These are phyloP conservation scores for Caenorhabditis sulstoni DNA, from an alignment of 2,888 invertebrate genomes.

Conservation along the genomic window DNA sequence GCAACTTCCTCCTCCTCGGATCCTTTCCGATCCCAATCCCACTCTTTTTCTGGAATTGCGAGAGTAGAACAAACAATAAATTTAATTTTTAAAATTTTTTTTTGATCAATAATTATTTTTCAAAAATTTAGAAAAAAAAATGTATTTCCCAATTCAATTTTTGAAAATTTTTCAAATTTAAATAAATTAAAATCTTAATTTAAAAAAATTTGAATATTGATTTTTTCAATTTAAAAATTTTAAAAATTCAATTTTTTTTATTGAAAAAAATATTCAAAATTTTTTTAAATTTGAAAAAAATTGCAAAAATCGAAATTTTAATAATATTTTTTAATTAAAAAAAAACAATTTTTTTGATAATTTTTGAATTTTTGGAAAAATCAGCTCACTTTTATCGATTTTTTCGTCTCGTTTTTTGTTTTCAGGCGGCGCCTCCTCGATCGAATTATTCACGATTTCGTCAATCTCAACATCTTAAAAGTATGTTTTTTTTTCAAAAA, in stretches of 20 bases:
- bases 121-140: too few relatives aligned
- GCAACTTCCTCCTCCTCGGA: slow-evolving; percentile 26
- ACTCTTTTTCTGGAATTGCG: neutral
- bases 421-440: neutral
- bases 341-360: neutral
- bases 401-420: neutral
- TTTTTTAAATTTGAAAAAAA: neutral
- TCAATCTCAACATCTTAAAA: neutral
- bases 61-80: too few relatives aligned
- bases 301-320: neutral
- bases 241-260: neutral
- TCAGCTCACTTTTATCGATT: neutral
- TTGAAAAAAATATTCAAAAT: neutral
- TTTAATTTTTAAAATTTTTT: too few relatives aligned
- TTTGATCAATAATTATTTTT: too few relatives aligned
- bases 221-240: neutral
- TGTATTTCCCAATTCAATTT: too few relatives aligned
- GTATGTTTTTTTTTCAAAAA: neutral
- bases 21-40: slow-evolving; percentile 25
- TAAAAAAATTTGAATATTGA: neutral
- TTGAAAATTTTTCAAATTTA: too few relatives aligned
- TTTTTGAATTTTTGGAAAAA: neutral
- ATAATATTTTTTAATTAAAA: neutral
- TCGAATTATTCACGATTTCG: neutral
- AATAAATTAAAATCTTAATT: neutral